phyloP scores from a whole-genome alignment of 2,888 invertebrate species.

The Meloe dianella region DNA sequence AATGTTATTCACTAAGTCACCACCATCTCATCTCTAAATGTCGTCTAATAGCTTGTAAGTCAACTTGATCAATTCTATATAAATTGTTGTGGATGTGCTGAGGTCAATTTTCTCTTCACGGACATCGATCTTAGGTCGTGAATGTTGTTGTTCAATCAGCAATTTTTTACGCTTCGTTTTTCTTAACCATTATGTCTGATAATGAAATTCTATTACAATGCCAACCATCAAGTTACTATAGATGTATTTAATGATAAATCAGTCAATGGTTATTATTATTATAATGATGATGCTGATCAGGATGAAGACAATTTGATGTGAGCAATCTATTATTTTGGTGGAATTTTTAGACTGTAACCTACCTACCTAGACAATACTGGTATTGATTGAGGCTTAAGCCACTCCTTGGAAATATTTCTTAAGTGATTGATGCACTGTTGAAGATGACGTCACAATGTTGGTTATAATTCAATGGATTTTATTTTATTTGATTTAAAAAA shows the following conservation, averaged over 20 bases:
- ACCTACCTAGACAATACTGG: slow-evolving; percentile 1
- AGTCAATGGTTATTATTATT: neutral
- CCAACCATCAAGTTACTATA: neutral
- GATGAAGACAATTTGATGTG: neutral
- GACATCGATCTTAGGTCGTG: slow-evolving; percentile 23
- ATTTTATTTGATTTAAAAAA: neutral
- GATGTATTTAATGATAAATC: neutral
- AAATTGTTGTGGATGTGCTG: slow-evolving; percentile 10
- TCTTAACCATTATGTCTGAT: slow-evolving; percentile 25
- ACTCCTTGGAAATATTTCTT: neutral
- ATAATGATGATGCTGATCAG: neutral
- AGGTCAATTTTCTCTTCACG: slow-evolving; percentile 33
- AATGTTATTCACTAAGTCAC: neutral
- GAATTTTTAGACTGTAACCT: neutral
- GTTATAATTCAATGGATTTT: neutral
- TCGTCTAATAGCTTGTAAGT: too few species aligned
- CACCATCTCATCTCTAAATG: too few species aligned
- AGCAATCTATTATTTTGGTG: neutral
- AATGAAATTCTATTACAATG: slow-evolving; percentile 26
- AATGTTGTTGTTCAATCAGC: slow-evolving; percentile 28
- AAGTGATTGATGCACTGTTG: neutral
- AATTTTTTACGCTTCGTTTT: slow-evolving; percentile 33
- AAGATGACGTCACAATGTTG: neutral
- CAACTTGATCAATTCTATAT: too few species aligned
- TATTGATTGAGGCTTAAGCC: slow-evolving; percentile 1